Evolutionary conservation across 2,888 invertebrate species (phyloP).

Genomic region (Andrena praecox): DNA sequence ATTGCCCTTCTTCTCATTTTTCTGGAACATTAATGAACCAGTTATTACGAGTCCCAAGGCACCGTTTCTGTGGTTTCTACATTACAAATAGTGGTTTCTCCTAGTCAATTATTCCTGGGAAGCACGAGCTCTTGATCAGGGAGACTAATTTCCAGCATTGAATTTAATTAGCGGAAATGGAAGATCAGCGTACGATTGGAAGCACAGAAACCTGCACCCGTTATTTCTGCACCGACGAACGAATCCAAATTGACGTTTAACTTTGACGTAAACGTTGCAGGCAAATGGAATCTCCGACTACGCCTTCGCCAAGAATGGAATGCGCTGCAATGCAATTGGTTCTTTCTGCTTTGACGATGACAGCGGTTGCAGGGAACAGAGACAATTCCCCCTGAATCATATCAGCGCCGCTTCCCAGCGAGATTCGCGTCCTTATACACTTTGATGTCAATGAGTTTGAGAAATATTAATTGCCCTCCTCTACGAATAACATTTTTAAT

Average conservation of each 20-base stretch:
- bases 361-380: neutral
- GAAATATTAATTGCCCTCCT: constrained; percentile 13
- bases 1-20: neutral
- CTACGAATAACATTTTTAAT: neutral
- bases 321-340: neutral
- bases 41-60: neutral
- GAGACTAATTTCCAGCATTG: neutral
- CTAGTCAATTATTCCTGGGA: neutral
- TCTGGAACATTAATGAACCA: no score
- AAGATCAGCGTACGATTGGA: neutral
- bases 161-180: neutral
- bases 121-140: neutral
- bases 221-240: neutral
- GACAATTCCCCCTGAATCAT: neutral
- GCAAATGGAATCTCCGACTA: neutral
- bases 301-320: neutral
- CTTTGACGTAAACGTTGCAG: neutral
- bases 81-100: neutral
- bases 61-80: neutral
- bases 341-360: neutral
- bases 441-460: constrained; percentile 4
- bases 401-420: neutral
- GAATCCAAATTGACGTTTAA: neutral
- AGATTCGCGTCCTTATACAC: neutral
- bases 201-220: neutral